Base-by-base conservation (phyloP, 2,888 invertebrate species). In the Pterostichus madidus region DNA sequence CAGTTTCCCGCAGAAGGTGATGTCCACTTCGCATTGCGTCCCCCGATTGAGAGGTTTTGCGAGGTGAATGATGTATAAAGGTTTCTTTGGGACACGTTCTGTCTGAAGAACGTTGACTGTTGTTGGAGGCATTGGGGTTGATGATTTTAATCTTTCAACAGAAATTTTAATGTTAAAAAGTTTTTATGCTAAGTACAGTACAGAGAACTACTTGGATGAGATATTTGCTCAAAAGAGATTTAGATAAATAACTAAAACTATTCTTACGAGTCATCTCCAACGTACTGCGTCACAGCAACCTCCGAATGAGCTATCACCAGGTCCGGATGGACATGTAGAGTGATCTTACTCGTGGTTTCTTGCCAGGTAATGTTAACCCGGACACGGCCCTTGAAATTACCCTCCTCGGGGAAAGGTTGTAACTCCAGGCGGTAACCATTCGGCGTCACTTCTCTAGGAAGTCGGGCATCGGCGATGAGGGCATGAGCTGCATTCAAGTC, bases 401-500 rank as follows among this genome's bases (percentile, higher is more conserved):
- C 93, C 76, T 94, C 93, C 49, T 92, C 93, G 0, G 94, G 90
- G 84, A 93, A 93, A 0, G 96, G 95, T 83, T 94, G 92, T 8
- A 96, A 87, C 82, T 94, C 92, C 39, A 96, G 86, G 24, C 92
- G 91, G 87, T 96, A 96, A 4, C 92, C 93, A 0, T 91, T 92
- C 0, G 96, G 96, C 39, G 92, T 89, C 0, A 95, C 91, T 35
- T 93, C 91, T 83, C 92, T 92, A 0, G 94, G 93, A 75, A 95
- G 88, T 4, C 94, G 91, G 0, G 91, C 91, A 85, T 94, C 94
- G 85, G 93, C 92, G 52, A 93, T 92, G 8, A 94, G 89, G 0
- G 92, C 91, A 86, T 94, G 93, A 0, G 94, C 93, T 84, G 94
- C 94, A 86, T 94, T 94, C 77, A 95, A 89, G 87, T 95, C 95